phyloP scores from a whole-genome alignment of 2,797 vertebrate genomes.

The Carapus acus region DNA sequence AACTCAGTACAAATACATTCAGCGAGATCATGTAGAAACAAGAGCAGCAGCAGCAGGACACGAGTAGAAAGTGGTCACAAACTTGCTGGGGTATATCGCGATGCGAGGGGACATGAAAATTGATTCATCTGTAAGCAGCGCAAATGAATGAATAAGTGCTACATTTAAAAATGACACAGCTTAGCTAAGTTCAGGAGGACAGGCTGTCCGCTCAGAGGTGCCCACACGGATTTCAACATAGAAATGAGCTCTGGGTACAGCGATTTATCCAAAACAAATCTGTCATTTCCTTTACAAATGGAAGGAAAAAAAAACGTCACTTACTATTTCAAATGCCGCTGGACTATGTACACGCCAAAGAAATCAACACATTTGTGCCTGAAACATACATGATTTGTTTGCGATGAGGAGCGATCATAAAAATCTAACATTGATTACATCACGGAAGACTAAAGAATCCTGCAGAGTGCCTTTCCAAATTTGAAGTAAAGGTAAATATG shows the following conservation, averaged over 20 bases:
- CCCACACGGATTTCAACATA: not conserved
- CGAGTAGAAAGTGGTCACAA: constrained; percentile 32
- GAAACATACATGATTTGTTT: constrained; percentile 16
- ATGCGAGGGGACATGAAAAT: constrained; percentile 19
- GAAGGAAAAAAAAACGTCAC: constrained; percentile 34
- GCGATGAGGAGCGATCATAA: constrained; percentile 1
- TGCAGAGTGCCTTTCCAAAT: constrained; percentile 24
- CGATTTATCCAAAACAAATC: too few species aligned
- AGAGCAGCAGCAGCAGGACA: constrained; percentile 36
- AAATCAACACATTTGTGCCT: constrained; percentile 23
- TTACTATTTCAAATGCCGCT: constrained; percentile 29
- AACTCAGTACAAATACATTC: constrained; percentile 58
- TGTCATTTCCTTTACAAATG: constrained; percentile 8
- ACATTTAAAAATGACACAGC: constrained; percentile 48
- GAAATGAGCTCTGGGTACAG: constrained; percentile 7
- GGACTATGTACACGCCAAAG: constrained; percentile 50
- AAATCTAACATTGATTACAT: constrained; percentile 8
- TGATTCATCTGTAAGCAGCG: constrained; percentile 21
- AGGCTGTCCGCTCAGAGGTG: too few species aligned
- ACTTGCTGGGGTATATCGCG: constrained; percentile 15
- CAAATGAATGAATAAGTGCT: constrained; percentile 49
- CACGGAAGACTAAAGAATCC: constrained; percentile 61
- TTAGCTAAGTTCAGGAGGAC: not conserved
- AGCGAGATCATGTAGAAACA: constrained; percentile 37
- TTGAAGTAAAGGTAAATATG: not conserved